Base-by-base conservation (phyloP, 1,140 invertebrate species). In the Papilio glaucus region DNA sequence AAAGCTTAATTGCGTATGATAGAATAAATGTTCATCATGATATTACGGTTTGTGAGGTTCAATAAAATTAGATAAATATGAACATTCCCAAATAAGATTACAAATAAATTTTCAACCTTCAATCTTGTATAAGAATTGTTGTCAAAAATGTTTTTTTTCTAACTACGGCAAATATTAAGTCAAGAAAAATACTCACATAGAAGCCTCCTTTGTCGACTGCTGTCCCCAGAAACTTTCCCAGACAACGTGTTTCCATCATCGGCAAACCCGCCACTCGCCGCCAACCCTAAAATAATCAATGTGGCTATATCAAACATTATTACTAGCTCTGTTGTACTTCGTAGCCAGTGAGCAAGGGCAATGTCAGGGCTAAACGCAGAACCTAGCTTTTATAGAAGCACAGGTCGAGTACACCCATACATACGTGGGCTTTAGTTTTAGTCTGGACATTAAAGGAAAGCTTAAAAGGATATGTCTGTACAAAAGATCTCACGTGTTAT, bases 321-420 rank as follows among this genome's bases (percentile, higher is more conserved):
- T 76, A 71, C 74, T 73, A 73, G 45, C 60, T 53, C 67, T 69
- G 71, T 74, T 53, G 78, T 71, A 70, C 38, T 38, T 73, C 53
- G 73, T 72, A 72, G 71, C 77, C 77, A 81, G 79, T 77, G 69
- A 76, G 71, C 68, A 72, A 76, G 85, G 81, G 79, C 88, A 92
- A 92, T 92, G 90, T 92, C 90, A 91, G 90, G 89, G 85, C 77
- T 88, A 83, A 77, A 75, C 75, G 71, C 77, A 80, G 77, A 77
- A 72, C 78, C 87, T 91, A 92, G 88, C 89, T 91, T 92, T 87
- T 92, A 91, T 92, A 92, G 78, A 71, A 72, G 76, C 80, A 80
- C 77, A 78, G 76, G 61, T 75, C 71, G 76, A 78, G 83, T 72
- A 78, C 67, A 79, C 38, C 78, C 85, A 83, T 81, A 84, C 76